These are phyloP conservation scores for Anser brachyrhynchus DNA, from an alignment of 2,113 vertebrate genomes.

Conservation along the genomic window DNA sequence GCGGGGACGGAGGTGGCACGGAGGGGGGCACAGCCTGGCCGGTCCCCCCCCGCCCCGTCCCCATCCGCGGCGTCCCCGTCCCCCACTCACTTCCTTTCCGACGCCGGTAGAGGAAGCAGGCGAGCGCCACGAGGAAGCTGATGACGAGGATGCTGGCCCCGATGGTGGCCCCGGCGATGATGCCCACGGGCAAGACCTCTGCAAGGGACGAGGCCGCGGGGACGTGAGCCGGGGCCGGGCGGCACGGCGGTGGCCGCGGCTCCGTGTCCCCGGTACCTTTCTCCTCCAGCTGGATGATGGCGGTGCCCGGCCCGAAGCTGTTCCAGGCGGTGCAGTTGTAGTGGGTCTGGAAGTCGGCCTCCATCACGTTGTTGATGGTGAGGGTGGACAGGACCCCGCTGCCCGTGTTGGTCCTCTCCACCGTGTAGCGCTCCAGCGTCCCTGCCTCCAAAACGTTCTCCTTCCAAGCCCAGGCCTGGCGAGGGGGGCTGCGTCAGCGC, in stretches of 20 bases:
- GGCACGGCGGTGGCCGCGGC: accelerated
- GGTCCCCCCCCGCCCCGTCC: background rate
- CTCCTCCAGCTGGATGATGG: slow-evolving; percentile 92
- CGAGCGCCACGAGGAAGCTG: slow-evolving; percentile 81
- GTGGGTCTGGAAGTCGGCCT: slow-evolving; percentile 91
- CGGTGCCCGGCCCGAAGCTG: slow-evolving; percentile 89
- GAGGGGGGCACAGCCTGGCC: background rate
- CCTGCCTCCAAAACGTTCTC: slow-evolving; percentile 93
- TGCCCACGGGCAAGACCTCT: slow-evolving; percentile 90
- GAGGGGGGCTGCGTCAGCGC: background rate
- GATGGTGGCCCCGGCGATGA: slow-evolving; percentile 88
- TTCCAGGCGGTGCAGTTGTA: slow-evolving; percentile 99
- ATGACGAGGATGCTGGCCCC: slow-evolving; percentile 85
- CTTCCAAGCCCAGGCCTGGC: slow-evolving; percentile 93
- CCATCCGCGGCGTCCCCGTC: accelerated
- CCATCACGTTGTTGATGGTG: slow-evolving; percentile 95
- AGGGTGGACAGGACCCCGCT: slow-evolving; percentile 91
- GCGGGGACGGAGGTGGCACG: no score
- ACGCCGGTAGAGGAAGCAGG: slow-evolving; percentile 92
- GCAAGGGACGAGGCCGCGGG: background rate
- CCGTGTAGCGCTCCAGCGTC: slow-evolving; percentile 91
- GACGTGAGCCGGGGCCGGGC: background rate
- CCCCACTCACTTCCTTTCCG: slow-evolving; percentile 94
- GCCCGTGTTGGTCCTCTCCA: slow-evolving; percentile 88
- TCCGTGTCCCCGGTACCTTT: slow-evolving; percentile 65